phyloP scores from a whole-genome alignment of 1,140 invertebrate genomes.

The Aporrectodea caliginosa region DNA sequence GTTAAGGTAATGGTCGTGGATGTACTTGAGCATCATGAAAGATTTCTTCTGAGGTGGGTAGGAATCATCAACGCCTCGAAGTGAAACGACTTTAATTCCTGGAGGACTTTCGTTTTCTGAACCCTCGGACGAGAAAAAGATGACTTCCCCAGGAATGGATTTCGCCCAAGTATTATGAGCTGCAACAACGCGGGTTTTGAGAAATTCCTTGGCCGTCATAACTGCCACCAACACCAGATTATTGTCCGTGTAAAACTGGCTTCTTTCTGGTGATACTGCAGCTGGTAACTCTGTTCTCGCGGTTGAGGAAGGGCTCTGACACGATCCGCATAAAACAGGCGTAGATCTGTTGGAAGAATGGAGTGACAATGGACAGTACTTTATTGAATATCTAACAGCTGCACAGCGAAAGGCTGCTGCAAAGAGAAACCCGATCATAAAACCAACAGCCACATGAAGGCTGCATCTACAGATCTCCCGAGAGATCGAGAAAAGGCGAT shows the following conservation, averaged over 20 bases:
- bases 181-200: slow-evolving; percentile 77
- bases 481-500: no score
- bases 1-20: slow-evolving; percentile 89
- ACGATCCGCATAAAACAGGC: no score
- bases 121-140: slow-evolving; percentile 83
- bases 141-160: slow-evolving; percentile 77
- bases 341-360: no score
- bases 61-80: slow-evolving; percentile 61
- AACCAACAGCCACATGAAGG: no score
- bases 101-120: slow-evolving; percentile 56
- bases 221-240: slow-evolving; percentile 74
- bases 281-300: no score
- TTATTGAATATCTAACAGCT: no score
- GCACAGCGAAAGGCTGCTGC: no score
- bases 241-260: slow-evolving; percentile 2
- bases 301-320: no score
- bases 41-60: slow-evolving; percentile 99
- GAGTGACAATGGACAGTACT: no score
- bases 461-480: no score
- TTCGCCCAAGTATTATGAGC: slow-evolving; percentile 84
- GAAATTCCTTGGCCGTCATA: slow-evolving; percentile 89
- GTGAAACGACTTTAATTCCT: slow-evolving; percentile 20
- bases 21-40: slow-evolving; percentile 96
- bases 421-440: no score
- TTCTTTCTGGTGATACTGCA: no score